phyloP scores from a whole-genome alignment of 1,140 invertebrate species.

The Brachionus sp. region DNA sequence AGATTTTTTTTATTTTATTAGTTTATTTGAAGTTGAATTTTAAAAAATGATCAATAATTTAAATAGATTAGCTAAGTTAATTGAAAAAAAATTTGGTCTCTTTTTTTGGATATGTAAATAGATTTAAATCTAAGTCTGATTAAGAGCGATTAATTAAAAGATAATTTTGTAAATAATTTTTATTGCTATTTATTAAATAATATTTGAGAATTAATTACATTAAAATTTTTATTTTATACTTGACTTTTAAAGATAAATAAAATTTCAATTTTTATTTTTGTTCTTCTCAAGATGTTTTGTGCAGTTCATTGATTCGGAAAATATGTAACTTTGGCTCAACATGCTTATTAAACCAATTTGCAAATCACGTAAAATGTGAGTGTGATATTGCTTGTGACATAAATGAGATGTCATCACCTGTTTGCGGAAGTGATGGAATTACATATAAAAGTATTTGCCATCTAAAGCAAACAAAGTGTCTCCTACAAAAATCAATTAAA shows the following conservation, averaged over 20 bases:
- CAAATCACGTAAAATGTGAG: conserved; percentile 21
- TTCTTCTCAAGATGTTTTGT: neutral
- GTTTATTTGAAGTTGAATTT: neutral
- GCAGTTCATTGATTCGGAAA: neutral
- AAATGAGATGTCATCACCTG: conserved; percentile 71
- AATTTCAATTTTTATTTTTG: neutral
- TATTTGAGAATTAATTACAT: too few species aligned
- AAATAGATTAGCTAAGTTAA: neutral
- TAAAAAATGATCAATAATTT: neutral
- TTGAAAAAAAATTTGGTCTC: neutral
- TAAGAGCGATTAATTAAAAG: too few species aligned
- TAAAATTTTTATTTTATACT: too few species aligned
- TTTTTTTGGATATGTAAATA: too few species aligned
- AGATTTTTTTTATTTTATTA: neutral
- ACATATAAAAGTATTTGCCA: conserved; percentile 81
- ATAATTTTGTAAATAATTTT: too few species aligned
- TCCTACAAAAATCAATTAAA: conserved; percentile 29
- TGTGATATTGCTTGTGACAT: conserved; percentile 49
- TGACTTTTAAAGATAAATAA: neutral
- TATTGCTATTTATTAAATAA: too few species aligned
- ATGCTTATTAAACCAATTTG: neutral
- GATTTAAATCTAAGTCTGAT: too few species aligned
- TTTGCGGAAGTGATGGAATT: conserved; percentile 76
- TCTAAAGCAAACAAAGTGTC: conserved; percentile 55
- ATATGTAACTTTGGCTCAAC: neutral